Base-by-base conservation (phyloP, 2,888 invertebrate genomes). In the Dinocampus coccinellae region DNA sequence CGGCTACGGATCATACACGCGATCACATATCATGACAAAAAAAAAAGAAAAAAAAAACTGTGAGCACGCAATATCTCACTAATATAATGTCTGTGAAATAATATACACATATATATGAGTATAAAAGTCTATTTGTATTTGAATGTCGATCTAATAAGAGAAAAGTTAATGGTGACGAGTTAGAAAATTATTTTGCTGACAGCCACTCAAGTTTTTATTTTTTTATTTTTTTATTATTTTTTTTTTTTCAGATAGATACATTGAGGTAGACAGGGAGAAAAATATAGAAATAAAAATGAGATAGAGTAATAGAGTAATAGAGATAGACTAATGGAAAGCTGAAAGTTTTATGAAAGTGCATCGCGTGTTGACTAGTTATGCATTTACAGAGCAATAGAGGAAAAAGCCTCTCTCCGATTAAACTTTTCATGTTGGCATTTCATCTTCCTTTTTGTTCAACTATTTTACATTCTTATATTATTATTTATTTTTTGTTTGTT, bases 301-400 rank as follows among this genome's bases (percentile, higher is more conserved):
- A n/a, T n/a, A n/a, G n/a, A n/a, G n/a, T n/a, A n/a, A n/a, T n/a
- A n/a, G n/a, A n/a, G n/a, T n/a, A n/a, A n/a, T n/a, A n/a, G n/a
- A n/a, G n/a, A n/a, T n/a, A 82, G 80, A 76, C 77, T 76, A 79
- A 81, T 84, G 83, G 84, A 85, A 85, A 85, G 85, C 84, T 81
- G 85, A 85, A 85, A 85, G 84, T 85, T 84, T 83, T 81, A 84
- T 82, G 83, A 85, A 85, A 84, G 84, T 85, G 82, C 82, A 83
- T 82, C 83, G 84, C 83, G 83, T 84, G 79, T 71, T 42, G 70
- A 64, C 47, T 63, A 16, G 63, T 63, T 63, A 63, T 63, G 63
- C 63, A 63, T 63, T 63, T 63, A 29, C 26, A 42, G 42, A 24
- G 29, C 29, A 47, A n/a, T 13, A 36, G 42, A 4, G 24, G 39